phyloP scores from a whole-genome alignment of 2,113 vertebrate species.

The Anarhynchus alexandrinus region DNA sequence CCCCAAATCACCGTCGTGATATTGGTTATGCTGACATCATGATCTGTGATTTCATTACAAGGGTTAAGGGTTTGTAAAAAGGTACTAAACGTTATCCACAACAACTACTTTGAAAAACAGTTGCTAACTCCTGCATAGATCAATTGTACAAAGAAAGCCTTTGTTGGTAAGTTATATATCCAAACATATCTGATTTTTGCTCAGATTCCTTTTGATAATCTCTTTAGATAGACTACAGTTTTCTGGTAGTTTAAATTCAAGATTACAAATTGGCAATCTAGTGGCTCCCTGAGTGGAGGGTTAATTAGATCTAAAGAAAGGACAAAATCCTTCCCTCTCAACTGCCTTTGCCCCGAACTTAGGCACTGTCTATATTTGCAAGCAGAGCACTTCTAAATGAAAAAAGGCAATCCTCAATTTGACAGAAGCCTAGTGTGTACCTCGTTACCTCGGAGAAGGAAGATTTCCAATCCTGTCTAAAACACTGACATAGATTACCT shows the following conservation, averaged over 20 bases:
- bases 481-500: neutral
- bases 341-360: neutral
- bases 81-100: neutral
- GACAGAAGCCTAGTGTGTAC: neutral
- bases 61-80: neutral
- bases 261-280: neutral
- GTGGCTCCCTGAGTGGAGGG: neutral
- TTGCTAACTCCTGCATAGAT: neutral
- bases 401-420: neutral
- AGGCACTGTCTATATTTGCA: neutral
- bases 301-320: neutral
- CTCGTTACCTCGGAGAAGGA: neutral
- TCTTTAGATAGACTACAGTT: neutral
- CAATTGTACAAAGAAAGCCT: neutral
- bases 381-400: neutral
- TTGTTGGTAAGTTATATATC: neutral
- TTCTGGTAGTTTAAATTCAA: neutral
- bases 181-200: neutral
- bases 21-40: neutral
- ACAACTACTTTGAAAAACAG: neutral
- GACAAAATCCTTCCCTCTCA: neutral
- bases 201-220: neutral
- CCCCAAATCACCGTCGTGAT: neutral
- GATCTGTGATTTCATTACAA: neutral
- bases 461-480: neutral